Evolutionary conservation across 2,888 invertebrate genomes (phyloP).

Genomic region (Campaea margaritaria): DNA sequence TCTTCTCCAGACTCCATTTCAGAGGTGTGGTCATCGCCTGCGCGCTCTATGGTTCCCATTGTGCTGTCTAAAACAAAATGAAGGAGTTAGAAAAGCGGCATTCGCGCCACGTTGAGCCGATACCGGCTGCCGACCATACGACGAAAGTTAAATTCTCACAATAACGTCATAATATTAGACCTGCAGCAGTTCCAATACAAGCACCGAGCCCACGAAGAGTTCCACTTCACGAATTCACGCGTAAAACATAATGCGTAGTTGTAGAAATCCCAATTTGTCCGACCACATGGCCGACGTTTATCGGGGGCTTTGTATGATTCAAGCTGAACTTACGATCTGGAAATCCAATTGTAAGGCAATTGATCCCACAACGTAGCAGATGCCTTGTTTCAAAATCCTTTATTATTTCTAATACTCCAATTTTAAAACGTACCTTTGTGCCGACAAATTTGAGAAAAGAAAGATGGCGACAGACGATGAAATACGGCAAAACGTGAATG

Average conservation of each 20-base stretch:
- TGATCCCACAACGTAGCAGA: constrained; percentile 33
- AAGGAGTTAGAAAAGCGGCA: constrained; percentile 42
- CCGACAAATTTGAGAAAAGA: constrained; percentile 79
- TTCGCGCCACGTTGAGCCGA: constrained; percentile 77
- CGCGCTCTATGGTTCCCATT: constrained; percentile 89
- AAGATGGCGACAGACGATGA: constrained; percentile 74
- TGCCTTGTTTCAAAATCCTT: constrained; percentile 43
- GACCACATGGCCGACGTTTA: constrained; percentile 77
- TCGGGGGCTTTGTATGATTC: constrained; percentile 43
- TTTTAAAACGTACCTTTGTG: constrained; percentile 74
- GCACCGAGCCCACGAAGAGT: constrained; percentile 40
- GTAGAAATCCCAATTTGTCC: constrained; percentile 61
- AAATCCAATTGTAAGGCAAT: constrained; percentile 37
- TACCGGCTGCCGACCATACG: constrained; percentile 57
- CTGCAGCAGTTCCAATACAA: constrained; percentile 37
- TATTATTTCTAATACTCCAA: constrained; percentile 52
- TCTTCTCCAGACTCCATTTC: constrained; percentile 89
- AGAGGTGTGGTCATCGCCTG: constrained; percentile 86
- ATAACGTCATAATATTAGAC: constrained; percentile 29
- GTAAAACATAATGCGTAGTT: constrained; percentile 81
- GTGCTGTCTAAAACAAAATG: constrained; percentile 69
- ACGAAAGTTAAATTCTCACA: constrained; percentile 29
- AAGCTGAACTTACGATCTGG: constrained; percentile 44
- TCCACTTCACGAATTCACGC: constrained; percentile 44
- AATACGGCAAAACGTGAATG: constrained; percentile 51